These are phyloP conservation scores for Vulpes lagopus DNA, from an alignment of 2,113 vertebrate species.

Conservation along the genomic window DNA sequence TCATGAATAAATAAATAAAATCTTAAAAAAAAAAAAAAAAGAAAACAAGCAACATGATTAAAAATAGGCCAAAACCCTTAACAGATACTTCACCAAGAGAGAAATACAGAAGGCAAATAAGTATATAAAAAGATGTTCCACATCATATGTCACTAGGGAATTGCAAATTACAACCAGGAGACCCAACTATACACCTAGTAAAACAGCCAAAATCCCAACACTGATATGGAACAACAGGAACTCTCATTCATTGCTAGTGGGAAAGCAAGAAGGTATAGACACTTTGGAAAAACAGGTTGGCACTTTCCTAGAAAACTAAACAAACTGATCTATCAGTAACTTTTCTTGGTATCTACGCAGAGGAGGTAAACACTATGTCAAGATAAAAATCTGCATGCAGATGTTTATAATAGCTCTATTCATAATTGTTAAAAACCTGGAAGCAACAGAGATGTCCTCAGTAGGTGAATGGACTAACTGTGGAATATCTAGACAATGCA, in stretches of 20 bases:
- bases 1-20: too few relatives aligned
- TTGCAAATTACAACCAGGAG: neutral
- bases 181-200: neutral
- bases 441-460: neutral
- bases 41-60: neutral
- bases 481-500: neutral
- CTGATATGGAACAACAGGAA: neutral
- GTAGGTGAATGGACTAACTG: neutral
- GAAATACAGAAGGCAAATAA: neutral
- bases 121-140: neutral
- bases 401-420: neutral
- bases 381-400: neutral
- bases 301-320: slow-evolving; percentile 20
- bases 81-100: neutral
- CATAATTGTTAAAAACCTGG: neutral
- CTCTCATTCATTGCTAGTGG: neutral
- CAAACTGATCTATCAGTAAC: neutral
- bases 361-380: neutral
- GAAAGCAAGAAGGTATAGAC: neutral
- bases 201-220: neutral
- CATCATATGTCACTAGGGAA: neutral
- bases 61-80: neutral
- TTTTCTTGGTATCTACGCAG: neutral
- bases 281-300: neutral
- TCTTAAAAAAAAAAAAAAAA: too few relatives aligned